phyloP scores from a whole-genome alignment of 2,888 invertebrate genomes.

The Agrenia bidenticulata region DNA sequence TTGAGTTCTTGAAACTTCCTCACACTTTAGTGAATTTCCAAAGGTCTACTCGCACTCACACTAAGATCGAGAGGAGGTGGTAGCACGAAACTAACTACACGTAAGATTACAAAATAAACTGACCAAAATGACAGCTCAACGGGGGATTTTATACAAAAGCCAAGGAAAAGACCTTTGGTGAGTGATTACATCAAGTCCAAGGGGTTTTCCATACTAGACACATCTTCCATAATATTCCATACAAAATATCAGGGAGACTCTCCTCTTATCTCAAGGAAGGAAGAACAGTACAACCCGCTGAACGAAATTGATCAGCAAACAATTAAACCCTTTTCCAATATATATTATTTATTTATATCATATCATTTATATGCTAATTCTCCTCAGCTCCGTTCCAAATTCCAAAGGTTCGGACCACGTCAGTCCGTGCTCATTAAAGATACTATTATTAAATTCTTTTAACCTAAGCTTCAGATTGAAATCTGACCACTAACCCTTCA shows the following conservation, averaged over 20 bases:
- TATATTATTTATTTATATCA: neutral
- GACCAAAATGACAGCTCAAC: slow-evolving; percentile 25
- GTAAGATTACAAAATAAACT: slow-evolving; percentile 16
- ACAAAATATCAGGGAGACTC: neutral
- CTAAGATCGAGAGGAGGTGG: no score
- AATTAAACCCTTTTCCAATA: slow-evolving; percentile 1
- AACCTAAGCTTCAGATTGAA: no score
- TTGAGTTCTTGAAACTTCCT: no score
- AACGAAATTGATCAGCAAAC: neutral
- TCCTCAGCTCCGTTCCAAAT: no score
- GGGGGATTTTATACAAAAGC: slow-evolving; percentile 22
- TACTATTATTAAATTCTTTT: no score
- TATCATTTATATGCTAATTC: no score
- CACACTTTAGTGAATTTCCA: no score
- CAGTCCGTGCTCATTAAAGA: no score
- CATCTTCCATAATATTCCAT: neutral
- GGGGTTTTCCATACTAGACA: neutral
- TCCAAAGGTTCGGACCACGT: no score
- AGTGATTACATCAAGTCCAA: slow-evolving; percentile 1
- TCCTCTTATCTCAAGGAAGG: neutral
- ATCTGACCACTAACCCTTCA: no score
- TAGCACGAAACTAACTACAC: no score
- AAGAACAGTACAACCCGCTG: slow-evolving; percentile 4
- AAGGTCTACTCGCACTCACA: no score
- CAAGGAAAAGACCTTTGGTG: slow-evolving; percentile 10